Conservation (phyloP, 1,140 invertebrate genomes). For the Ylistrum balloti region DNA sequence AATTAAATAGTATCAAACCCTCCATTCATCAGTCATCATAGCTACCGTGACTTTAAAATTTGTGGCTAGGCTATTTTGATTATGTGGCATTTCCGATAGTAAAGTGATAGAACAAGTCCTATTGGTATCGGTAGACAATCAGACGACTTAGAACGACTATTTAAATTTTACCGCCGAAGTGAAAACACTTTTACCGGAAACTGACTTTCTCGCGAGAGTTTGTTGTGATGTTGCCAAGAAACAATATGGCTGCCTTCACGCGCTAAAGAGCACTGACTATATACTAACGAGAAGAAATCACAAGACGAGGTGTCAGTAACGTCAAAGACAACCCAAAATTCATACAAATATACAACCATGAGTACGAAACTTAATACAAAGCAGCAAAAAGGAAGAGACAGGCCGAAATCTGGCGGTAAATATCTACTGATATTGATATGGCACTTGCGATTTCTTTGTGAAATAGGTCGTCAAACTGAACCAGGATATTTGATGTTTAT, state of each 20-base stretch:
- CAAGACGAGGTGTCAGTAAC: neutral
- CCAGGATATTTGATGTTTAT: too few relatives aligned
- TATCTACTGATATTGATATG: neutral
- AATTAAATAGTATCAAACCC: too few relatives aligned
- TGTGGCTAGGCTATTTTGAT: too few relatives aligned
- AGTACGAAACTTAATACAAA: constrained; percentile 4
- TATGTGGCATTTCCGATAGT: too few relatives aligned
- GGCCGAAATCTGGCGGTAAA: constrained; percentile 9
- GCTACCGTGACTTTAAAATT: too few relatives aligned
- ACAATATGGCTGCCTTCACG: constrained; percentile 37
- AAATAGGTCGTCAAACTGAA: too few relatives aligned
- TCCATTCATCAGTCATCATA: too few relatives aligned
- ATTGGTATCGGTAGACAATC: too few relatives aligned
- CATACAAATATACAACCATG: neutral
- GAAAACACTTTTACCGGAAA: constrained; percentile 23
- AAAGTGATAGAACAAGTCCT: too few relatives aligned
- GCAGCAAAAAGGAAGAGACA: neutral
- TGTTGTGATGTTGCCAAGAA: constrained; percentile 38
- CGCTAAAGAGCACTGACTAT: constrained; percentile 21
- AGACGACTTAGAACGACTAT: too few relatives aligned
- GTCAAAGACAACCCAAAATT: neutral
- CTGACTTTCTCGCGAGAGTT: constrained; percentile 11
- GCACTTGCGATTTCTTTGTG: constrained; percentile 8
- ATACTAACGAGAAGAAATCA: neutral
- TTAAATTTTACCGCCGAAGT: constrained; percentile 26